A percentile compares a stretch with the other conserved stretches of the same genome.
These are phyloP conservation scores for Hymenochirus boettgeri DNA, from an alignment of 2,113 vertebrate species.

Conservation along the genomic window DNA sequence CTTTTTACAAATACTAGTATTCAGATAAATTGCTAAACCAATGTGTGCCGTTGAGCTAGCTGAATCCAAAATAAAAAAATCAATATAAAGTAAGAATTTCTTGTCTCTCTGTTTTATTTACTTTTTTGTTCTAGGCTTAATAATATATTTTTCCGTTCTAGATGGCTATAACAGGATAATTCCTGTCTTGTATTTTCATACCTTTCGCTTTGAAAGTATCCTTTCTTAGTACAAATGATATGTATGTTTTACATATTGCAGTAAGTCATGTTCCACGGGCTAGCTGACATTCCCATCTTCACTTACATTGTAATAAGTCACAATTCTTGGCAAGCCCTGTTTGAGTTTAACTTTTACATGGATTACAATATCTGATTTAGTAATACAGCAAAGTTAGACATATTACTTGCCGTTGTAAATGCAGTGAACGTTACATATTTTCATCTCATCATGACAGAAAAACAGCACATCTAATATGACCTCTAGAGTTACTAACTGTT, in stretches of 20 bases:
- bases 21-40: no score
- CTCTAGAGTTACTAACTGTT: no score
- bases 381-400: background rate
- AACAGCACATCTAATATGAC: no score
- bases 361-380: slow-evolving; percentile 8
- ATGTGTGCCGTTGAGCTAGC: no score
- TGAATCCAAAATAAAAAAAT: no score
- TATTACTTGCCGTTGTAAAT: no score
- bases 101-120: background rate
- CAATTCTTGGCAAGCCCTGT: slow-evolving; percentile 15
- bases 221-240: slow-evolving; percentile 11
- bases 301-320: slow-evolving; percentile 27
- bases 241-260: slow-evolving; percentile 26
- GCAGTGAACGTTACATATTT: no score
- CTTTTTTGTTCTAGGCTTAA: background rate
- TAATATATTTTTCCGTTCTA: background rate
- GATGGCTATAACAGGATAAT: background rate
- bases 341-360: slow-evolving; percentile 22
- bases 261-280: slow-evolving; percentile 32
- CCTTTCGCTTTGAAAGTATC: slow-evolving; percentile 17
- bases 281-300: slow-evolving; percentile 27
- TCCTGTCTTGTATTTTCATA: slow-evolving; percentile 1
- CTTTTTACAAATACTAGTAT: no score
- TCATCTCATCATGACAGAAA: no score
- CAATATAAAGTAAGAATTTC: no score